phyloP scores from a whole-genome alignment of 2,888 invertebrate genomes.

The Cantharis rustica region DNA sequence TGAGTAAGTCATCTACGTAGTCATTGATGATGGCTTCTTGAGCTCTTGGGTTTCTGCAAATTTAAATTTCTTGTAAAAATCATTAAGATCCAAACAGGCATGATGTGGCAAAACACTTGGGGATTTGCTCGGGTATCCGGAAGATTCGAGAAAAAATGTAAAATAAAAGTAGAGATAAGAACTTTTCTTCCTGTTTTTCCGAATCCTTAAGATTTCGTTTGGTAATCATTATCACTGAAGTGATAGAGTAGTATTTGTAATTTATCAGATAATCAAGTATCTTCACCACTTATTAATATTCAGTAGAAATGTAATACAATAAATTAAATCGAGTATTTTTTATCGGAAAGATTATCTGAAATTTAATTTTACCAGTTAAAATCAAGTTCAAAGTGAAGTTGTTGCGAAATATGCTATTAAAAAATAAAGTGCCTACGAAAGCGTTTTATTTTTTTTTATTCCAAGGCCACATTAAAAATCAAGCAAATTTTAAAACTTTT shows the following conservation, averaged over 20 bases:
- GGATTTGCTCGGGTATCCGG: too few relatives aligned
- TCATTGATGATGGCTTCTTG: constrained; percentile 14
- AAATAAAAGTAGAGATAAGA: too few relatives aligned
- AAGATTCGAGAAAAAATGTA: too few relatives aligned
- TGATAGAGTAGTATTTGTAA: not conserved
- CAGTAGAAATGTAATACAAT: too few relatives aligned
- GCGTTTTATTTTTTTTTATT: not conserved
- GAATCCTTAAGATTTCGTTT: too few relatives aligned
- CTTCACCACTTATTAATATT: not conserved
- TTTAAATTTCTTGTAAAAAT: not conserved
- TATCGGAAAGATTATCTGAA: not conserved
- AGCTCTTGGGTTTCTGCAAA: not conserved
- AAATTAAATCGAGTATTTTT: not conserved
- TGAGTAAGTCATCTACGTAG: constrained; percentile 2
- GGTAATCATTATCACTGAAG: too few relatives aligned
- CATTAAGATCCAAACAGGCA: too few relatives aligned
- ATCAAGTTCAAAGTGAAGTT: not conserved
- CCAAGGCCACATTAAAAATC: not conserved
- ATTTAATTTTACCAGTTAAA: not conserved
- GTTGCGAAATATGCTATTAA: not conserved
- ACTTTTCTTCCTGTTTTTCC: too few relatives aligned
- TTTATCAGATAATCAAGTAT: not conserved
- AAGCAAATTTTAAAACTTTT: too few relatives aligned
- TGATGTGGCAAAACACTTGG: too few relatives aligned
- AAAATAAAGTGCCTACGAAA: not conserved